Evolutionary conservation across 2,797 vertebrate genomes (phyloP), one percentile per base, ranked within the genome.

Genomic region (Chrosomus eos): DNA sequence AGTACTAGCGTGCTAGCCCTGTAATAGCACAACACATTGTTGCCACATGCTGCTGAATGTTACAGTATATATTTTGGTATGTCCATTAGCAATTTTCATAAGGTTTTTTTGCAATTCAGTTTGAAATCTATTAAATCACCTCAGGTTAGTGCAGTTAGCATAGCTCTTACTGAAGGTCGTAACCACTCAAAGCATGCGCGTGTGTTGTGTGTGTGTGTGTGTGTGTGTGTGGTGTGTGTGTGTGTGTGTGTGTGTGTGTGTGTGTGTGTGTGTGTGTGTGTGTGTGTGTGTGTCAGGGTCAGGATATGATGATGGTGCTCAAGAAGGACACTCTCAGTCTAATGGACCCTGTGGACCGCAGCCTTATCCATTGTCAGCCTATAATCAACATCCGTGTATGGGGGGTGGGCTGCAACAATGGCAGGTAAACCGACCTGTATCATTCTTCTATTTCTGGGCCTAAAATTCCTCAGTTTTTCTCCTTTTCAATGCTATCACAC

Each of bases 361-460:
- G 96, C 88, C 95, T 97, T 75, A 96, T 99, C 87, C 97, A 98
- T 89, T 94, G 93, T 90, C 98, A 99, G 91, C 97, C 97, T 92
- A 97, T 99, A 90, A 94, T 97, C 90, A 97, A 96, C 93, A 99
- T 99, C 88, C 97, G 97, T 3, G 97, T 99, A 21, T 99, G 98
- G 98, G 97, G 98, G 0, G 97, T 99, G 88, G 98, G 97, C 93
- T 98, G 97, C 94, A 96, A 97, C 94, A 97, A 97, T 0, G 97
- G 97, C 93, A 97, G 98, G 98, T 90, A 79, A 23, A 19, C 48
- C n/a, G 43, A 31, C 10, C 5, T 51, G 67, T 72, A 31, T 7
- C 14, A 7, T 62, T 55, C 11, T 23, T 70, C n/a, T 33, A 7
- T 55, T 43, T 26, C 19, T 55, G 21, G 5, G 11, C 55, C 10